phyloP scores from a whole-genome alignment of 2,797 vertebrate genomes.

The Danio tinwini region DNA sequence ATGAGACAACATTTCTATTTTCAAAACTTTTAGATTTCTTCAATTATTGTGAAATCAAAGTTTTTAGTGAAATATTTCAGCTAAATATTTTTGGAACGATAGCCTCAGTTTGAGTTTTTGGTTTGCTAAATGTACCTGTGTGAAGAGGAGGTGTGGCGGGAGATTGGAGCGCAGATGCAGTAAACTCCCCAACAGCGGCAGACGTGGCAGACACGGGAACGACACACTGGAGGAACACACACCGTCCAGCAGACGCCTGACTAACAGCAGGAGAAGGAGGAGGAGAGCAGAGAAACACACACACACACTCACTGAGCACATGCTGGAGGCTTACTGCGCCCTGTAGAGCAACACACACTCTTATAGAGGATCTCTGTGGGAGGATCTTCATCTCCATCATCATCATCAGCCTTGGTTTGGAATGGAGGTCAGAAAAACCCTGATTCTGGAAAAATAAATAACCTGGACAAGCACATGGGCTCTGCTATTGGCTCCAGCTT shows the following conservation, averaged over 20 bases:
- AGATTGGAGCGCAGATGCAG: slow-evolving; percentile 71
- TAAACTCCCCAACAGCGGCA: slow-evolving; percentile 79
- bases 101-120: too few relatives aligned
- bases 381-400: too few relatives aligned
- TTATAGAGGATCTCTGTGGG: too few relatives aligned
- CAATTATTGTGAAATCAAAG: too few relatives aligned
- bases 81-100: too few relatives aligned
- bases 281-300: slow-evolving; percentile 1
- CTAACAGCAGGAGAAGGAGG: slow-evolving; percentile 22
- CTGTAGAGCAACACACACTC: not conserved
- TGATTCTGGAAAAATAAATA: not conserved
- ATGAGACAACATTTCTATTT: too few relatives aligned
- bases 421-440: not conserved
- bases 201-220: slow-evolving; percentile 73
- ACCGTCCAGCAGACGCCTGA: not conserved
- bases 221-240: not conserved
- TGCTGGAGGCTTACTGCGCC: not conserved
- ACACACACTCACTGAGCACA: not conserved
- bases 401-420: not conserved
- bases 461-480: too few relatives aligned
- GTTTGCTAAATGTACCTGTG: not conserved
- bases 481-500: too few relatives aligned
- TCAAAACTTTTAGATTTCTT: too few relatives aligned
- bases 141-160: slow-evolving; percentile 76
- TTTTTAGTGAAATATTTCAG: too few relatives aligned